A percentile compares a stretch with the other conserved stretches of the same genome.
Conservation (phyloP, 2,797 vertebrate species). For the Leuciscus waleckii region DNA sequence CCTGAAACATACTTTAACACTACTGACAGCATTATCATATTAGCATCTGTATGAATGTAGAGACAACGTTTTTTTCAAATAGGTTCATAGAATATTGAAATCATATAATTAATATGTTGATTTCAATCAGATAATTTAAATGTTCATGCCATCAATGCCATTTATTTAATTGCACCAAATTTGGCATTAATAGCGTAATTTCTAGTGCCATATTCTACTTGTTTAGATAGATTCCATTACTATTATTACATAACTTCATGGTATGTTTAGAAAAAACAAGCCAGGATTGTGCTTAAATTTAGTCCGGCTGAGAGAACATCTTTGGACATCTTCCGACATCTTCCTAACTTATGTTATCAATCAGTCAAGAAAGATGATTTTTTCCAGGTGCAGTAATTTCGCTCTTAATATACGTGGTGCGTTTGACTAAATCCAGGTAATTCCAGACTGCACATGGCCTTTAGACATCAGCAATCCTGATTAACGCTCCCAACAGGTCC, state of each 20-base stretch:
- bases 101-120: background rate
- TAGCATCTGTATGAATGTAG: background rate
- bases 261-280: too few relatives aligned
- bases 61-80: background rate
- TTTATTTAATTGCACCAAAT: background rate
- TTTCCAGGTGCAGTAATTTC: constrained; percentile 41
- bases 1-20: background rate
- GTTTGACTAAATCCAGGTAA: constrained; percentile 56
- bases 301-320: constrained; percentile 4
- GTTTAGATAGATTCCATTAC: too few relatives aligned
- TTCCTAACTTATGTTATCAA: constrained; percentile 35
- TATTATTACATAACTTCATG: too few relatives aligned
- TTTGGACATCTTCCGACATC: constrained; percentile 26
- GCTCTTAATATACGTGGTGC: constrained; percentile 2
- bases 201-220: background rate
- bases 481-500: constrained; percentile 56
- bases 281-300: background rate
- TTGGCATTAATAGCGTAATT: background rate
- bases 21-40: too few relatives aligned
- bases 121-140: background rate
- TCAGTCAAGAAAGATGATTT: constrained; percentile 22
- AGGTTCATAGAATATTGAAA: too few relatives aligned
- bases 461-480: constrained; percentile 48
- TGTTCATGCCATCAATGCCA: background rate
- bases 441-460: constrained; percentile 44